Evolutionary conservation across 2,113 vertebrate genomes (phyloP).

Genomic region (Cervus canadensis): DNA sequence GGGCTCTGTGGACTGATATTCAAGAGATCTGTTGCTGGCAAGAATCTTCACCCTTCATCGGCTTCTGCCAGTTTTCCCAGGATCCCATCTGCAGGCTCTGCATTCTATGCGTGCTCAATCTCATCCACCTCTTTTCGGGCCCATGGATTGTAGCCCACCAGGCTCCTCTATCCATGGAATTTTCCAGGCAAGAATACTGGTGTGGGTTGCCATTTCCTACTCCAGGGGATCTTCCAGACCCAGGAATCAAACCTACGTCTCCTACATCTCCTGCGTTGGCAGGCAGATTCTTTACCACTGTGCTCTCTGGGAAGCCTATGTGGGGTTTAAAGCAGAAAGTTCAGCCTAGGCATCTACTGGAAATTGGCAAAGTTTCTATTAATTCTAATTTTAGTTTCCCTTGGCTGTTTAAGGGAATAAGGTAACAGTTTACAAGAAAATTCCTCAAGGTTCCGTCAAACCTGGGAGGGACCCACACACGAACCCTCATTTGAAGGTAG

Average conservation of each 20-base stretch:
- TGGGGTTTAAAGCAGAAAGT: not conserved
- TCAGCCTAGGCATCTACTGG: not conserved
- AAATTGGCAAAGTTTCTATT: not conserved
- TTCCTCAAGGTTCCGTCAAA: not conserved
- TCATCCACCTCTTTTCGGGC: fast-evolving
- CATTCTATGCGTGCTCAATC: not conserved
- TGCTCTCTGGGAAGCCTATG: not conserved
- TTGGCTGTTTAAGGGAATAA: not conserved
- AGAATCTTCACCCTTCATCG: not conserved
- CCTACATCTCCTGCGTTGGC: not conserved
- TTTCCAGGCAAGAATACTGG: not conserved
- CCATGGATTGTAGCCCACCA: not conserved
- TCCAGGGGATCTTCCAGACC: not conserved
- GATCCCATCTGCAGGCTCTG: not conserved
- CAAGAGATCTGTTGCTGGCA: not conserved
- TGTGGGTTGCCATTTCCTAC: not conserved
- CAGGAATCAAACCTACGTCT: not conserved
- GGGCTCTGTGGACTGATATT: not conserved
- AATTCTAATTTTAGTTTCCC: not conserved
- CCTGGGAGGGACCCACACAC: not conserved
- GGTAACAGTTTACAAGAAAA: not conserved
- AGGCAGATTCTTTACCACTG: not conserved
- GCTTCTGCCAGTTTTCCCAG: not conserved
- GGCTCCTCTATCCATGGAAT: not conserved
- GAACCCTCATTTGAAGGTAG: not conserved